phyloP scores from a whole-genome alignment of 2,113 vertebrate genomes.

The Pelvicachromis taeniatus region DNA sequence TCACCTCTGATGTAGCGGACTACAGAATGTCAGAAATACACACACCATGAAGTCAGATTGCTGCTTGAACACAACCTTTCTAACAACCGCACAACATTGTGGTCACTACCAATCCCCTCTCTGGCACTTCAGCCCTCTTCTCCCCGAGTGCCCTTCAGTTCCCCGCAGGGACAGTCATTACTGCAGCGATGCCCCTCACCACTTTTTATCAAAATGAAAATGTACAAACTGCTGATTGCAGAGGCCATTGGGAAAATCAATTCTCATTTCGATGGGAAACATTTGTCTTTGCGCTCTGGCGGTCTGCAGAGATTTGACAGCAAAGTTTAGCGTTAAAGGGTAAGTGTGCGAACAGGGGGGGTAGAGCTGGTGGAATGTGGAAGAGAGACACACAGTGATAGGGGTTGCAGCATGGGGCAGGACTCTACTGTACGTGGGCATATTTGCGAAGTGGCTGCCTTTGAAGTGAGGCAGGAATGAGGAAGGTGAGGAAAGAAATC shows the following conservation, averaged over 20 bases:
- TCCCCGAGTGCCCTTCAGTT: not conserved
- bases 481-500: not conserved
- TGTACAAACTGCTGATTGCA: slow-evolving; percentile 55
- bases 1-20: not conserved
- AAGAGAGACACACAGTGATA: not conserved
- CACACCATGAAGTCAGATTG: not conserved
- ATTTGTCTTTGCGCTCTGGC: slow-evolving; percentile 63
- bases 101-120: not conserved
- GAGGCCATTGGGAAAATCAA: slow-evolving; percentile 61
- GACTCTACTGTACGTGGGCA: not conserved
- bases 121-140: not conserved
- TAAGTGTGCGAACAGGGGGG: not conserved
- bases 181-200: not conserved
- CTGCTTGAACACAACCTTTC: not conserved
- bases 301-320: slow-evolving; percentile 33
- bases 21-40: accelerated
- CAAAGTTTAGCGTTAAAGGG: slow-evolving; percentile 41
- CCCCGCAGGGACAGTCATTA: not conserved
- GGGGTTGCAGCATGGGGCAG: not conserved
- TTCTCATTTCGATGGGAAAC: slow-evolving; percentile 68
- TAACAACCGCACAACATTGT: not conserved
- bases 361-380: not conserved
- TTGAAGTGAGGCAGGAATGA: not conserved
- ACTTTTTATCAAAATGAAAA: slow-evolving; percentile 56
- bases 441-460: not conserved